These are phyloP conservation scores for Hydra vulgaris DNA, from an alignment of 30 jellyfish, hydroid and myxozoan species.

Conservation along the genomic window DNA sequence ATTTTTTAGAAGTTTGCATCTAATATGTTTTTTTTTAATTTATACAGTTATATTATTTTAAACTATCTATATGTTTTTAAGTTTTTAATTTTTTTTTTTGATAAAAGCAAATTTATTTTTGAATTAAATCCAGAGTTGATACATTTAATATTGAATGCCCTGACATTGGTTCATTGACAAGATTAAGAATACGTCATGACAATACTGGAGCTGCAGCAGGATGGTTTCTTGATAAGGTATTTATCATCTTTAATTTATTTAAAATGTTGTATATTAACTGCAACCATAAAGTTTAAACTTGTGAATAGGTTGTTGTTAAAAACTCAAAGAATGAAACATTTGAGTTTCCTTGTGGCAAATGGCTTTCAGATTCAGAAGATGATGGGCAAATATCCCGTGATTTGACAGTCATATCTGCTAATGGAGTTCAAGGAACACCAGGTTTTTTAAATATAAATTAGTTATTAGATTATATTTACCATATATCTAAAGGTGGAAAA, in stretches of 20 bases:
- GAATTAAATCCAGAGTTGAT: slow-evolving; percentile 42
- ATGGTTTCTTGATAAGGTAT: slow-evolving; percentile 89
- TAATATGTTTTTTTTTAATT: too few relatives aligned
- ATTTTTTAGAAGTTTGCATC: too few relatives aligned
- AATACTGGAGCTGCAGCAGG: slow-evolving; percentile 92
- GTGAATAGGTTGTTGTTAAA: slow-evolving; percentile 53
- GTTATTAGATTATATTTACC: too few relatives aligned
- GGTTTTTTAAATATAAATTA: slow-evolving; percentile 21
- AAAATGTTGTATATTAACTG: background rate
- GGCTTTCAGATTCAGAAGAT: slow-evolving; percentile 94
- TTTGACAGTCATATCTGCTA: slow-evolving; percentile 28
- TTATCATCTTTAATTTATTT: too few relatives aligned
- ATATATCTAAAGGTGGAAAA: too few relatives aligned
- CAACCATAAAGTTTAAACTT: too few relatives aligned
- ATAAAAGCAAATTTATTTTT: too few relatives aligned
- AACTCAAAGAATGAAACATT: slow-evolving; percentile 49
- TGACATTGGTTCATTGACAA: slow-evolving; percentile 60
- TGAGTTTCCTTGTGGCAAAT: slow-evolving; percentile 82
- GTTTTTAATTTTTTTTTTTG: background rate
- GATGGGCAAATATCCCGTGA: slow-evolving; percentile 95
- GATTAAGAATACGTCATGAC: slow-evolving; percentile 90
- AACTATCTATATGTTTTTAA: too few relatives aligned
- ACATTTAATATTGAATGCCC: slow-evolving; percentile 52
- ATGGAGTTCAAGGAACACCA: slow-evolving; percentile 8
- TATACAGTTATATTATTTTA: background rate